phyloP scores from a whole-genome alignment of 2,797 vertebrate genomes.

The Helarctos malayanus region DNA sequence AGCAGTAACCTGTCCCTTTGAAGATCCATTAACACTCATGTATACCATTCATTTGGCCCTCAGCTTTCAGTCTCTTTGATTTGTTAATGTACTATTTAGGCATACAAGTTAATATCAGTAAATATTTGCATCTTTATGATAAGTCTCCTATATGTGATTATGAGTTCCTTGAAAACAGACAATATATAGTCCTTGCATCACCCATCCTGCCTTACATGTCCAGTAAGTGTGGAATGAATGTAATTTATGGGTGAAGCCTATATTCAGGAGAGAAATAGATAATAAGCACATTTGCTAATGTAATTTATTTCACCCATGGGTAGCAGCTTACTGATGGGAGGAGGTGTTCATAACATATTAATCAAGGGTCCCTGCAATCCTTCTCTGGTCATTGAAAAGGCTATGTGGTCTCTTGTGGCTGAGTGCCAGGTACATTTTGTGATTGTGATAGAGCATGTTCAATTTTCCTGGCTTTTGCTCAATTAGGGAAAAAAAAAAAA shows the following conservation, averaged over 20 bases:
- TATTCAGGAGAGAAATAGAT: not conserved
- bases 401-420: not conserved
- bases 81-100: slow-evolving; percentile 58
- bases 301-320: slow-evolving; percentile 15
- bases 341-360: not conserved
- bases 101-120: slow-evolving; percentile 45
- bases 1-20: slow-evolving; percentile 42
- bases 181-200: not conserved
- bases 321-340: slow-evolving; percentile 4
- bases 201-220: not conserved
- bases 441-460: not conserved
- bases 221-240: not conserved
- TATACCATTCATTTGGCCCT: slow-evolving; percentile 31
- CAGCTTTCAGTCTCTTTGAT: slow-evolving; percentile 61
- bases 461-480: slow-evolving; percentile 40
- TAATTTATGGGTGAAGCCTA: not conserved
- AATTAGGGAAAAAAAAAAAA: not conserved
- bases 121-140: slow-evolving; percentile 33
- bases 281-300: slow-evolving; percentile 20
- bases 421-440: not conserved
- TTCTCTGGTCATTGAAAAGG: not conserved
- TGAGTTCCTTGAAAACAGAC: slow-evolving; percentile 53
- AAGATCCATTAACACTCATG: slow-evolving; percentile 24
- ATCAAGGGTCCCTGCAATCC: not conserved
- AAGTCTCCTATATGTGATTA: not conserved